Evolutionary conservation across 2,888 invertebrate genomes (phyloP), one percentile per base, ranked within the genome.

Genomic region (Lasioglossum malachurum): DNA sequence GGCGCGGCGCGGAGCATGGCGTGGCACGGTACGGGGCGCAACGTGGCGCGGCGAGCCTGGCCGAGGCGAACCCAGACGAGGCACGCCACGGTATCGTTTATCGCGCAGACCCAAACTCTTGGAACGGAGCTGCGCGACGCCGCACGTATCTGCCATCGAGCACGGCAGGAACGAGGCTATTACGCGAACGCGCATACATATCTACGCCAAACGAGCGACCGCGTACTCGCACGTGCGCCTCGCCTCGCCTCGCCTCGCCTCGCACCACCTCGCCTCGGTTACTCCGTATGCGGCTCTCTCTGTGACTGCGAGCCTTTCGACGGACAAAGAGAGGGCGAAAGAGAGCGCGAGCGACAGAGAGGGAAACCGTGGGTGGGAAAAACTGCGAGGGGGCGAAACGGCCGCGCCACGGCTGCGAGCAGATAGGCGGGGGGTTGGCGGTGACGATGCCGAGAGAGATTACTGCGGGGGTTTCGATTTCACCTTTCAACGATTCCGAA

Each of bases 81-180:
- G 69, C 69, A 41, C 35, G 69, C 69, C 88, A 90, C 89, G 90
- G 92, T 88, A 91, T 91, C 93, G 93, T 94, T 94, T 94, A 94
- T 93, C 94, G 94, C 92, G 86, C 91, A 91, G 87, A 91, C 89
- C 83, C 60, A 82, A 83, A 84, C 85, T 85, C 89, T 89, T 83
- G 77, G 91, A 85, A 82, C 87, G 83, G 86, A 82, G 81, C 78
- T 86, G 85, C 91, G 90, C 91, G 88, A 89, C 89, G 89, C 92
- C 86, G 88, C 89, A 89, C 91, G 91, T 92, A 93, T 92, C 92
- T 93, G 89, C 88, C 92, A 93, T 92, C 93, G 92, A 90, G 88
- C 90, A 90, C 91, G 89, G 90, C 90, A 92, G 92, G 87, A 92
- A 92, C 93, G 92, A 92, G 92, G 93, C 94, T 93, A 94, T 93